A percentile compares a stretch with the other conserved stretches of the same genome.
Evolutionary conservation across 2,113 vertebrate genomes (phyloP).

Genomic region (Hiodon tergisus): DNA sequence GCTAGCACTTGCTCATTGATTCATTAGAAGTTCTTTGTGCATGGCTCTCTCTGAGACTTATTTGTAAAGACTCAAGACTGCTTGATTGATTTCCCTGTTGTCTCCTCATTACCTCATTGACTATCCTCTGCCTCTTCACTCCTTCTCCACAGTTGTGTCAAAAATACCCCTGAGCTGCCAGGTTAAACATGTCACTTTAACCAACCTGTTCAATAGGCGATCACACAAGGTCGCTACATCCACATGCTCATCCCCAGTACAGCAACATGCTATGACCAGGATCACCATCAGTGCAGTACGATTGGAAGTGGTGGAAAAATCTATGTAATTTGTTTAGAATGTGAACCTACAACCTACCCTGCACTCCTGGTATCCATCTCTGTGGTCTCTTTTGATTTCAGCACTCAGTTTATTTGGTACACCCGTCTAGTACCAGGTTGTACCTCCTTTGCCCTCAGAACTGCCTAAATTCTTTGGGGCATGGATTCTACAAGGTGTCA

Average conservation of each 20-base stretch:
- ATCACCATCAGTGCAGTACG: not conserved
- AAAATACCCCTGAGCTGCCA: not conserved
- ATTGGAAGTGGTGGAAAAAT: not conserved
- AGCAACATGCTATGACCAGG: not conserved
- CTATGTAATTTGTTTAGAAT: no score
- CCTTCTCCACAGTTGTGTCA: not conserved
- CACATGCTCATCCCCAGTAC: not conserved
- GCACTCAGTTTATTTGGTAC: no score
- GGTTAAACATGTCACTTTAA: not conserved
- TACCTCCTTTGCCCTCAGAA: no score
- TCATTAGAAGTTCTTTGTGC: not conserved
- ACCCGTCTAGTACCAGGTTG: no score
- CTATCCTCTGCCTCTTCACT: not conserved
- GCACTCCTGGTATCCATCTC: no score
- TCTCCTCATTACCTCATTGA: not conserved
- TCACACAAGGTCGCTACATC: not conserved
- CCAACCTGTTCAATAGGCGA: not conserved
- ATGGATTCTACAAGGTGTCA: no score
- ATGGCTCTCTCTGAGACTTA: not conserved
- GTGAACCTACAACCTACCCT: no score
- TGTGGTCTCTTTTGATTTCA: no score
- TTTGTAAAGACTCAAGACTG: not conserved
- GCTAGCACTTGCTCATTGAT: no score
- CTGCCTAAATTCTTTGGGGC: no score
- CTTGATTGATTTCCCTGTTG: not conserved